Evolutionary conservation across 2,797 vertebrate species (phyloP).

Genomic region (Acrocephalus scirpaceus): DNA sequence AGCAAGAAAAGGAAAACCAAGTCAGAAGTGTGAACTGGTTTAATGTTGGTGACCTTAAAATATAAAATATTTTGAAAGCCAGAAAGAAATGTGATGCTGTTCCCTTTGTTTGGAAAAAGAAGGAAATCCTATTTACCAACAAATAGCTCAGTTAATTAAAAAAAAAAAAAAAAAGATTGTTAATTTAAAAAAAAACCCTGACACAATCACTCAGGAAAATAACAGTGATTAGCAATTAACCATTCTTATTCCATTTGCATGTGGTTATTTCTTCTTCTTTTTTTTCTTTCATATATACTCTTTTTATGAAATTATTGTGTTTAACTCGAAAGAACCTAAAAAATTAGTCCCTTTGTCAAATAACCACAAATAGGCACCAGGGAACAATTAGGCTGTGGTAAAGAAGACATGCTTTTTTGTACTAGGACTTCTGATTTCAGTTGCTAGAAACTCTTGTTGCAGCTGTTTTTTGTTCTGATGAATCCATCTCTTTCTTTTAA

Average conservation of each 20-base stretch:
- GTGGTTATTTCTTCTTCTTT: background rate
- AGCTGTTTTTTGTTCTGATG: background rate
- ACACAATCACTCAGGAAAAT: background rate
- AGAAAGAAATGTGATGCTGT: background rate
- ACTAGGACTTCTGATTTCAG: background rate
- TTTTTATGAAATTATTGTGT: background rate
- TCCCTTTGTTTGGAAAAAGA: background rate
- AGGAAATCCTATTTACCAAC: background rate
- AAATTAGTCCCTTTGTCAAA: background rate
- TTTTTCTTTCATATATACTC: background rate
- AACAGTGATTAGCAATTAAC: background rate
- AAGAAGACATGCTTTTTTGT: background rate
- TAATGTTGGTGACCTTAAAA: background rate
- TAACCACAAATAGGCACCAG: background rate
- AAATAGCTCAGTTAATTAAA: background rate
- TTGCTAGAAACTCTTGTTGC: background rate
- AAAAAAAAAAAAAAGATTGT: background rate
- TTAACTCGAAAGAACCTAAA: background rate
- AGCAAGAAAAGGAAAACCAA: background rate
- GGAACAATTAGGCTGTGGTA: background rate
- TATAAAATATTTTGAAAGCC: background rate
- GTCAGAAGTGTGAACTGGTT: background rate
- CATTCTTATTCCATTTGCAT: background rate
- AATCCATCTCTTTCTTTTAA: background rate
- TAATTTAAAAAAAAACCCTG: background rate